A percentile compares a stretch with the other conserved stretches of the same genome.
Evolutionary conservation across 2,113 vertebrate genomes (phyloP).

Genomic region (Pelobates fuscus): DNA sequence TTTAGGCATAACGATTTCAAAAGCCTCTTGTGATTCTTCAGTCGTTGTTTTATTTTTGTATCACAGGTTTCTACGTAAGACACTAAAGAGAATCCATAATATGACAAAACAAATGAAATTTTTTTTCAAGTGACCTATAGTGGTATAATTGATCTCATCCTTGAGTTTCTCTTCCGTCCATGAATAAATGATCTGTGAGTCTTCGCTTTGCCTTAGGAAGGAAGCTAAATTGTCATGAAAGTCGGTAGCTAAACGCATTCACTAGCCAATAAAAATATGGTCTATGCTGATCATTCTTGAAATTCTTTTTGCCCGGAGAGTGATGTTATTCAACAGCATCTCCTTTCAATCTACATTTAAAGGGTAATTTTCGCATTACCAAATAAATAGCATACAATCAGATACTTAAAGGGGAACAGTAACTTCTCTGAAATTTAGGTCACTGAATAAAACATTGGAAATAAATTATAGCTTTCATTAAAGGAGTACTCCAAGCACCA

Average conservation of each 20-base stretch:
- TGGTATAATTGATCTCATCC: conserved; percentile 39
- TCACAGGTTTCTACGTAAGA: conserved; percentile 13
- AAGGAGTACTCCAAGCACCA: too few relatives aligned
- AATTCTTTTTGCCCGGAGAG: conserved; percentile 13
- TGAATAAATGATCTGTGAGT: conserved; percentile 40
- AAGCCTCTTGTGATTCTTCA: background rate
- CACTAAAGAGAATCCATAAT: conserved; percentile 21
- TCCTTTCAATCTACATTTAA: background rate
- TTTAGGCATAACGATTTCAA: too few relatives aligned
- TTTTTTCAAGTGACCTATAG: conserved; percentile 24
- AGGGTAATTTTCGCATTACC: background rate
- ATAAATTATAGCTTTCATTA: too few relatives aligned
- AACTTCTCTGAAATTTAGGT: background rate
- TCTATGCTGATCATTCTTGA: conserved; percentile 32
- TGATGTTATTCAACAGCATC: background rate
- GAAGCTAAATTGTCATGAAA: conserved; percentile 42
- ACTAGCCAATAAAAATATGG: conserved; percentile 43
- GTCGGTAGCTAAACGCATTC: conserved; percentile 38
- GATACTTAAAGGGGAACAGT: too few relatives aligned
- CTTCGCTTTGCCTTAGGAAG: conserved; percentile 28
- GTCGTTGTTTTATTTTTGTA: background rate
- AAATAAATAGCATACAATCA: background rate
- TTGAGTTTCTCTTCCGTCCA: conserved; percentile 28
- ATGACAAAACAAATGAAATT: conserved; percentile 10
- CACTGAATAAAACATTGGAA: too few relatives aligned